phyloP scores from a whole-genome alignment of 2,797 vertebrate genomes.

The Gymnoscopelus microlampas region DNA sequence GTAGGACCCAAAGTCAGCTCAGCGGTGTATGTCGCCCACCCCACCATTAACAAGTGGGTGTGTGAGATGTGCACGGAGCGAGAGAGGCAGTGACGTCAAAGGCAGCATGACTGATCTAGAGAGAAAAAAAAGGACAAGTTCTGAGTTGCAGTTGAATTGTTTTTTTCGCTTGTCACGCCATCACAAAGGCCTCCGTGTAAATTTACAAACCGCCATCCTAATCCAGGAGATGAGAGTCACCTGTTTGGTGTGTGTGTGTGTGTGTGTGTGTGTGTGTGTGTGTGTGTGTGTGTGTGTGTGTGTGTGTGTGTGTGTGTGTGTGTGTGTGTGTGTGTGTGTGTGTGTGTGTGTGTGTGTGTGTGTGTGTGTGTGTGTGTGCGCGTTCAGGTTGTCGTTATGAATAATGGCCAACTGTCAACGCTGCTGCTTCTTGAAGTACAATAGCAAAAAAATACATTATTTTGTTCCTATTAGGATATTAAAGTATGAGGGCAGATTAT shows the following conservation, averaged over 20 bases:
- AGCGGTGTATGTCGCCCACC: slow-evolving; percentile 15
- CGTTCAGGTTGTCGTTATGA: slow-evolving; percentile 30
- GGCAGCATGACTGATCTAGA: not conserved
- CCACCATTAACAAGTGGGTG: slow-evolving; percentile 32
- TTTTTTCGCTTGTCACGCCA: slow-evolving; percentile 20
- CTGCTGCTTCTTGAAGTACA: slow-evolving; percentile 6
- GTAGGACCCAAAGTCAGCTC: slow-evolving; percentile 56
- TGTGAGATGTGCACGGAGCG: not conserved
- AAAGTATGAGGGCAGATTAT: no score
- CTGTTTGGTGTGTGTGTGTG: not conserved
- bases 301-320: no score
- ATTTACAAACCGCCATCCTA: no score
- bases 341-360: no score
- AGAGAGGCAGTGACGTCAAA: no score
- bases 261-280: no score
- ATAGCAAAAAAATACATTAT: not conserved
- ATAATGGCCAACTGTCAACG: slow-evolving; percentile 27
- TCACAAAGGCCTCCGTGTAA: slow-evolving; percentile 15
- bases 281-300: no score
- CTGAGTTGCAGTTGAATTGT: not conserved
- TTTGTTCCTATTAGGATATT: no score
- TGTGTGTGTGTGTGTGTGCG: not conserved
- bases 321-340: not conserved
- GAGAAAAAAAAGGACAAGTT: not conserved
- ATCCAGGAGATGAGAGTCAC: no score